Percentiles rank a stretch among this genome's conserved stretches.
These are phyloP conservation scores for Yasuhikotakia modesta DNA, from an alignment of 2,797 vertebrate genomes.

Conservation along the genomic window DNA sequence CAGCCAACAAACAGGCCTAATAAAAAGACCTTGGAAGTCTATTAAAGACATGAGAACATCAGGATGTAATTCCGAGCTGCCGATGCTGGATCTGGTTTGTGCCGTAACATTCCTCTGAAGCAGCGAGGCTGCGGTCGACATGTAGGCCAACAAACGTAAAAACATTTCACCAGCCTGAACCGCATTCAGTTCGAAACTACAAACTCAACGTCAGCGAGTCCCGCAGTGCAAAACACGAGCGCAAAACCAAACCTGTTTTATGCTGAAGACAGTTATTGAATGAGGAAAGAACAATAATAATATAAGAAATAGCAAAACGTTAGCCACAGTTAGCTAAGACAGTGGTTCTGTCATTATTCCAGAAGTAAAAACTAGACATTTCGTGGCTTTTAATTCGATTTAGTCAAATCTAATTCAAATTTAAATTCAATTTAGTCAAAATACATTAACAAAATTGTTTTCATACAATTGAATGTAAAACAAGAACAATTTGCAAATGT, in stretches of 20 bases:
- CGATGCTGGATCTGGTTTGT: slow-evolving; percentile 16
- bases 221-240: neutral
- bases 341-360: neutral
- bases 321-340: slow-evolving; percentile 4
- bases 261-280: neutral
- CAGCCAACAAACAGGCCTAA: slow-evolving; percentile 50
- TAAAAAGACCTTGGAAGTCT: slow-evolving; percentile 52
- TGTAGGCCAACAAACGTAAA: neutral
- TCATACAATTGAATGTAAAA: neutral
- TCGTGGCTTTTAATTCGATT: neutral
- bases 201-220: slow-evolving; percentile 7
- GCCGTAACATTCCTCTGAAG: slow-evolving; percentile 14
- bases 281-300: neutral
- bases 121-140: neutral
- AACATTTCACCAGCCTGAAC: slow-evolving; percentile 15
- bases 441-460: neutral
- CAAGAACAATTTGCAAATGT: neutral
- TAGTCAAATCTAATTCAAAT: too few species aligned
- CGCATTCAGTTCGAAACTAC: slow-evolving; percentile 26
- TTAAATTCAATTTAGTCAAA: neutral
- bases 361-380: neutral
- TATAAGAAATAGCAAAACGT: neutral
- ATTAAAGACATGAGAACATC: slow-evolving; percentile 45
- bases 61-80: slow-evolving; percentile 34
- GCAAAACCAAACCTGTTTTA: neutral